These are phyloP conservation scores for Eucriotettix oculatus DNA, from an alignment of 2,888 invertebrate species.

Conservation along the genomic window DNA sequence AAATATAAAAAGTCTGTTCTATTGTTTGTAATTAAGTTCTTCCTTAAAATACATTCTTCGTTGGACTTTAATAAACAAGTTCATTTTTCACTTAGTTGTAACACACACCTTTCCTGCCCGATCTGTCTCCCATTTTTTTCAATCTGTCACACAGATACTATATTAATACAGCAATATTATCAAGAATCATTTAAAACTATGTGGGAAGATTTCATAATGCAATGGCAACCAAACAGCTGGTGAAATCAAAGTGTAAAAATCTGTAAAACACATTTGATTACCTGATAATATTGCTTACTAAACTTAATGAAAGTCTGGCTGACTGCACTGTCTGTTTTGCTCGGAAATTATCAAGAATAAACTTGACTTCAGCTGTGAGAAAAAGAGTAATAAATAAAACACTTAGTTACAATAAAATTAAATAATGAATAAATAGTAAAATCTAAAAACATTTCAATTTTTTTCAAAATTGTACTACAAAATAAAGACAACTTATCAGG, in stretches of 20 bases:
- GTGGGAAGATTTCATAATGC: background rate
- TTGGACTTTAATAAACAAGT: background rate
- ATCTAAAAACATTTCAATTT: too few species aligned
- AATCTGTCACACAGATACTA: slow-evolving; percentile 22
- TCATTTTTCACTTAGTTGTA: slow-evolving; percentile 6
- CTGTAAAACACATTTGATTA: slow-evolving; percentile 9
- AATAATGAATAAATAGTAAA: too few species aligned
- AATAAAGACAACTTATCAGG: too few species aligned
- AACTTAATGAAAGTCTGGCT: too few species aligned
- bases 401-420: too few species aligned
- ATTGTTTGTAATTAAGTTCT: background rate
- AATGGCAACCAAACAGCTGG: too few species aligned
- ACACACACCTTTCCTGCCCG: slow-evolving; percentile 31
- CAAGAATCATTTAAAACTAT: slow-evolving; percentile 4
- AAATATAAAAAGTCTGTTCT: background rate
- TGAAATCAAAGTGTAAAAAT: background rate
- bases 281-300: too few species aligned
- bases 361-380: too few species aligned
- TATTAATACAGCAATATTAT: slow-evolving; percentile 13
- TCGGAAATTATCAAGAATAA: too few species aligned
- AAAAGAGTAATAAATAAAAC: too few species aligned
- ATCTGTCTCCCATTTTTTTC: slow-evolving; percentile 29
- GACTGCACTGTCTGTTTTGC: too few species aligned
- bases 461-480: too few species aligned
- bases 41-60: background rate